phyloP scores from a whole-genome alignment of 2,113 vertebrate genomes.

The Xenotilapia longispinis region DNA sequence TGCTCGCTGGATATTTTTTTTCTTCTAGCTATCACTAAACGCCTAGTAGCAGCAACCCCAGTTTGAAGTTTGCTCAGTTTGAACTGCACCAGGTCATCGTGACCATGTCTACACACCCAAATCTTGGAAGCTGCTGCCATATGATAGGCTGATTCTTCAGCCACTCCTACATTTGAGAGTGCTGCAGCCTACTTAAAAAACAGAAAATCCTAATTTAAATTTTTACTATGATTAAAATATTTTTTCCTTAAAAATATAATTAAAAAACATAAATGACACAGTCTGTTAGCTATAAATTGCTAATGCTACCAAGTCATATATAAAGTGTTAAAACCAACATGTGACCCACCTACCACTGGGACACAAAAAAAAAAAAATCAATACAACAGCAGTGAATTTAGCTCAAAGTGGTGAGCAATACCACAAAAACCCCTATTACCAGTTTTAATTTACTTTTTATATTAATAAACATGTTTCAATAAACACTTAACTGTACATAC shows the following conservation, averaged over 20 bases:
- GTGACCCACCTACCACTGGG: neutral
- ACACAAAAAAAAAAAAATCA: neutral
- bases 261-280: neutral
- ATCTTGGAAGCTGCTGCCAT: neutral
- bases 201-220: neutral
- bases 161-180: neutral
- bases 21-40: neutral
- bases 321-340: neutral
- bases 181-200: neutral
- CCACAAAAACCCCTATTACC: neutral
- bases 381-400: neutral
- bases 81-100: neutral
- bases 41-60: neutral
- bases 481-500: neutral
- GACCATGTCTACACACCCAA: neutral
- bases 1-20: neutral
- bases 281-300: neutral
- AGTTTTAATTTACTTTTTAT: neutral
- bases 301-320: neutral
- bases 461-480: neutral
- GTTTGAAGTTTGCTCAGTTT: neutral
- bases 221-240: neutral
- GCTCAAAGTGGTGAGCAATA: neutral
- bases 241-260: neutral
- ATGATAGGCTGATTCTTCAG: neutral